Percentiles rank a stretch among this genome's conserved stretches.
Conservation (phyloP, 64 coral and sea anemone species). For the Porites lutea region DNA sequence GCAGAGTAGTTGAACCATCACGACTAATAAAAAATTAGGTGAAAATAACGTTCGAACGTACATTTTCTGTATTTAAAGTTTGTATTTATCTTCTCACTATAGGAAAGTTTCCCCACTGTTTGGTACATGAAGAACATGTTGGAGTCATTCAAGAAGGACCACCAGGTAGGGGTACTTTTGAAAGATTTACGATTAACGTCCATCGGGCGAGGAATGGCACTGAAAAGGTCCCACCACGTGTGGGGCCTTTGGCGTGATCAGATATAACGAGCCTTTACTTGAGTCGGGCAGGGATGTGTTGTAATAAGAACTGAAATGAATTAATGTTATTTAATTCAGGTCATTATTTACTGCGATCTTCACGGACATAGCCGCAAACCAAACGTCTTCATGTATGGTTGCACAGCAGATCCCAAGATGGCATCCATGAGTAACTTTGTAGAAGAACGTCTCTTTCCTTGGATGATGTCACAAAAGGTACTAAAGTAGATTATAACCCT, state of each 20-base stretch:
- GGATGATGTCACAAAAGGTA: slow-evolving; percentile 99
- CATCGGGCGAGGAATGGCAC: neutral
- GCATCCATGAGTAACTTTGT: slow-evolving; percentile 75
- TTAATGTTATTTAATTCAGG: slow-evolving; percentile 1
- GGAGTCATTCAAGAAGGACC: slow-evolving; percentile 84
- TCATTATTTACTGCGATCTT: slow-evolving; percentile 95
- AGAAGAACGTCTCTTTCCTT: slow-evolving; percentile 93
- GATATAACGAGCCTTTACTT: too few species aligned
- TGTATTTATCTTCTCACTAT: neutral
- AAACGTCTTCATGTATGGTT: slow-evolving; percentile 99
- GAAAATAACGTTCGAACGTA: too few species aligned
- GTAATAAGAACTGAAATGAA: too few species aligned
- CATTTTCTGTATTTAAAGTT: neutral
- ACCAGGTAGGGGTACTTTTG: slow-evolving; percentile 64
- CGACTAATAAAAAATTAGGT: too few species aligned
- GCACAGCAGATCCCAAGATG: slow-evolving; percentile 90
- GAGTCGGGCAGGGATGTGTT: neutral
- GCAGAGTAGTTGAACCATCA: too few species aligned
- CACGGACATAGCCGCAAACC: slow-evolving; percentile 99
- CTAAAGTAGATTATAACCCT: neutral
- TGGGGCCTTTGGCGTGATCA: too few species aligned
- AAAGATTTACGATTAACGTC: neutral
- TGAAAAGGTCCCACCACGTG: neutral
- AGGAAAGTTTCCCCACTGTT: slow-evolving; percentile 90
- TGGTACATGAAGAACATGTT: slow-evolving; percentile 92